These are phyloP conservation scores for Cynocephalus volans DNA, from an alignment of 2,113 vertebrate genomes.

Conservation along the genomic window DNA sequence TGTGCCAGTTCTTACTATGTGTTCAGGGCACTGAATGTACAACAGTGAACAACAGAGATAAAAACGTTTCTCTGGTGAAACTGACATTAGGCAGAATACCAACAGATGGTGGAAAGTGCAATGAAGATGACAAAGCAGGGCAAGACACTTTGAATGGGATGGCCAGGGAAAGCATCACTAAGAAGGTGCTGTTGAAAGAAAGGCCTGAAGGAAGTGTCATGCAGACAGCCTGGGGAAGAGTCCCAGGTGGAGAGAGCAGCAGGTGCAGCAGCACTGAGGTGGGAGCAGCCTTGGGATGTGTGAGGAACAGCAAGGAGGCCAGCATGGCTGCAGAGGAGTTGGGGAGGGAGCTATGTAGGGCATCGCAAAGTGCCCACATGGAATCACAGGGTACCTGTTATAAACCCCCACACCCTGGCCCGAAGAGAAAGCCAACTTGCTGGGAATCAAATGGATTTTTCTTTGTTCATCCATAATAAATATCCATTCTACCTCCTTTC, in stretches of 20 bases:
- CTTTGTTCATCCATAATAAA: background rate
- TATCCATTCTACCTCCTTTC: background rate
- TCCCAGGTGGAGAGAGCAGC: background rate
- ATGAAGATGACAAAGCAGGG: background rate
- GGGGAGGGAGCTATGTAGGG: rapidly evolving
- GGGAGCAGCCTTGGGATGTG: background rate
- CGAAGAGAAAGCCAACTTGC: background rate
- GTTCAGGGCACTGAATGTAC: background rate
- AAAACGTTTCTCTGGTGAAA: background rate
- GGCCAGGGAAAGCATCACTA: background rate
- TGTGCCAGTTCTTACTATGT: background rate
- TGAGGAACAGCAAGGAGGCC: background rate
- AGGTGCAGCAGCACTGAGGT: background rate
- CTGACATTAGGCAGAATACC: background rate
- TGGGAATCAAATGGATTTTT: background rate
- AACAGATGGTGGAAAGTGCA: background rate
- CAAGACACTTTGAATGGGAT: background rate
- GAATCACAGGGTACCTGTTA: too few species aligned
- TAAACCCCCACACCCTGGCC: background rate
- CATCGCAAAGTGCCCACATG: too few species aligned
- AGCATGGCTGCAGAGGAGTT: background rate
- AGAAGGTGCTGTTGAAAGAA: background rate
- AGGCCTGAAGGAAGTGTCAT: background rate
- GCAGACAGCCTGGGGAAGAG: background rate
- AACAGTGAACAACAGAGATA: background rate